A percentile compares a stretch with the other conserved stretches of the same genome.
Conservation (phyloP, 2,113 vertebrate genomes). For the Cricetomys ansorgei region DNA sequence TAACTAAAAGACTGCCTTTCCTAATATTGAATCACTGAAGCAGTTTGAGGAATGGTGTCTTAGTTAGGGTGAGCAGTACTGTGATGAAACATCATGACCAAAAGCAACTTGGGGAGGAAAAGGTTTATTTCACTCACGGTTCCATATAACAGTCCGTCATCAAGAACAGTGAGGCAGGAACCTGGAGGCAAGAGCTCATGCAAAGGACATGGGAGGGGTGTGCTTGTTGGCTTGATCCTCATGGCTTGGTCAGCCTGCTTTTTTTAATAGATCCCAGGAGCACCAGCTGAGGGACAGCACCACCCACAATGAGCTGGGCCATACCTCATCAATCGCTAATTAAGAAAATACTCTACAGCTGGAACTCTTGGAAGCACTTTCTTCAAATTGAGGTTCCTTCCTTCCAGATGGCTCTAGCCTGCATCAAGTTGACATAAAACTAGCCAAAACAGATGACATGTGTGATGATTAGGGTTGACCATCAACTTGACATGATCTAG, state of each 20-base stretch:
- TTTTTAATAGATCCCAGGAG: not conserved
- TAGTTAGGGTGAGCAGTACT: not conserved
- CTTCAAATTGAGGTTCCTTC: not conserved
- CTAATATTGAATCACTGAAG: not conserved
- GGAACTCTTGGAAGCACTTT: not conserved
- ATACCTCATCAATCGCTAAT: not conserved
- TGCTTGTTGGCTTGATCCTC: not conserved
- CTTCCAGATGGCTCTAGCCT: not conserved
- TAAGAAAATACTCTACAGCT: not conserved
- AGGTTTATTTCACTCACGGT: not conserved
- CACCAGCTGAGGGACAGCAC: not conserved
- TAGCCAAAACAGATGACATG: not conserved
- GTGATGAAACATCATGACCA: not conserved
- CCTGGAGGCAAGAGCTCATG: not conserved
- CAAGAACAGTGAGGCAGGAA: not conserved
- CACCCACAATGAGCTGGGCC: not conserved
- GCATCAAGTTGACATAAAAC: not conserved
- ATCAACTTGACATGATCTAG: not conserved
- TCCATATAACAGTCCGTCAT: not conserved
- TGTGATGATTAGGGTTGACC: not conserved
- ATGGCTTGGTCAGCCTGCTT: not conserved
- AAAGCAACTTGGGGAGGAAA: not conserved
- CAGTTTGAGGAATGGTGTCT: not conserved
- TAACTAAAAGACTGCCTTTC: not conserved
- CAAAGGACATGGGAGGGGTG: not conserved